These are phyloP conservation scores for Thrips palmi DNA, from an alignment of 1,140 invertebrate genomes.

Conservation along the genomic window DNA sequence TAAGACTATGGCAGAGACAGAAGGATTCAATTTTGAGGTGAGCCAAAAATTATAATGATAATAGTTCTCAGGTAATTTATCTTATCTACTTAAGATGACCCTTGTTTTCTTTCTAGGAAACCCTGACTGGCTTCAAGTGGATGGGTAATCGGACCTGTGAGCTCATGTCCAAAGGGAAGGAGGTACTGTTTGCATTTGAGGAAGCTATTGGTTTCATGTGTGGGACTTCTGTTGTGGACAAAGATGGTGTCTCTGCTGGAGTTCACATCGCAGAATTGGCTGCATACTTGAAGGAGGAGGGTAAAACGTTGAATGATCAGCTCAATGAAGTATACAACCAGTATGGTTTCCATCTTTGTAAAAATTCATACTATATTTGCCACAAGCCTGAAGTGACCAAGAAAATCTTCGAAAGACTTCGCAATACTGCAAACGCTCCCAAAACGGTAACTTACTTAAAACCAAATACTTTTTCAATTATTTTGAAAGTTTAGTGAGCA, in stretches of 20 bases:
- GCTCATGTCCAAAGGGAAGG: conserved; percentile 42
- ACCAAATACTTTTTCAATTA: background rate
- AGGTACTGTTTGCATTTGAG: conserved; percentile 88
- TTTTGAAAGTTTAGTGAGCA: background rate
- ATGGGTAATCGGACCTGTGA: conserved; percentile 83
- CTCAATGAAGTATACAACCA: conserved; percentile 60
- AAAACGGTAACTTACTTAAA: conserved; percentile 33
- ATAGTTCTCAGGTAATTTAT: conserved; percentile 3
- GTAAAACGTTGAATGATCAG: conserved; percentile 50
- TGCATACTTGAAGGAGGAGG: conserved; percentile 46
- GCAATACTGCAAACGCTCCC: conserved; percentile 45
- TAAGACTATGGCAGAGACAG: conserved; percentile 55
- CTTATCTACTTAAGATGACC: conserved; percentile 6
- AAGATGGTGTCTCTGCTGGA: conserved; percentile 86
- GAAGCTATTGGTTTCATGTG: conserved; percentile 94
- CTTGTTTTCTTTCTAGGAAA: conserved; percentile 42
- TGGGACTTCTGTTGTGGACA: conserved; percentile 69
- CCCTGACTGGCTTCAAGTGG: conserved; percentile 99
- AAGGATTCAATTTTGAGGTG: conserved; percentile 70
- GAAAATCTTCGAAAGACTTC: conserved; percentile 62
- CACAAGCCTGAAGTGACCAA: conserved; percentile 50
- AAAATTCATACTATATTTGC: conserved; percentile 82
- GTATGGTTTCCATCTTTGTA: conserved; percentile 69
- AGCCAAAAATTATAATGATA: conserved; percentile 12
- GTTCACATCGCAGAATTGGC: conserved; percentile 60